Percentiles rank a stretch among this genome's conserved stretches.
Conservation (phyloP, 2,888 invertebrate genomes). For the Eledone cirrhosa region DNA sequence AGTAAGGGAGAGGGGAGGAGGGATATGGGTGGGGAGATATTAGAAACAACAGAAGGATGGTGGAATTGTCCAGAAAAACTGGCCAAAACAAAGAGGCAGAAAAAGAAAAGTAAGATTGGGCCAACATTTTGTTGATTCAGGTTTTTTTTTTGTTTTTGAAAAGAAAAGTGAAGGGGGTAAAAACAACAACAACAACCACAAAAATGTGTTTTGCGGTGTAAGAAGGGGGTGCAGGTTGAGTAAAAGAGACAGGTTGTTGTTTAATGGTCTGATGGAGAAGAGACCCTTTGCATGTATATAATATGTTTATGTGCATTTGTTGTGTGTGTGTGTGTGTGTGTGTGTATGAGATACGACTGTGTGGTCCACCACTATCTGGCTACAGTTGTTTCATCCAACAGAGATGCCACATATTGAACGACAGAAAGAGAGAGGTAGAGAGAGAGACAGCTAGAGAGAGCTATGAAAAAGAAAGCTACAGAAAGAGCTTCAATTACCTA, state of each 20-base stretch:
- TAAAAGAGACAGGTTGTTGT: too few relatives aligned
- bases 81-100: neutral
- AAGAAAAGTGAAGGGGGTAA: neutral
- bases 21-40: neutral
- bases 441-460: too few relatives aligned
- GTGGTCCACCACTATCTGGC: constrained; percentile 24
- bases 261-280: too few relatives aligned
- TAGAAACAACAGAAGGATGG: neutral
- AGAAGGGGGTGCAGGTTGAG: too few relatives aligned
- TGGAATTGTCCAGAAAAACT: neutral
- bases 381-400: neutral
- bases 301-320: too few relatives aligned
- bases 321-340: neutral
- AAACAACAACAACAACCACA: neutral
- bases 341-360: constrained; percentile 17
- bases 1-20: neutral
- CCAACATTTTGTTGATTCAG: neutral
- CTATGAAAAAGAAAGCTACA: too few relatives aligned
- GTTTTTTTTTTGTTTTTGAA: too few relatives aligned
- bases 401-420: too few relatives aligned
- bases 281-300: too few relatives aligned
- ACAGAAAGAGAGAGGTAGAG: too few relatives aligned
- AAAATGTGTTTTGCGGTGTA: too few relatives aligned
- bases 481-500: too few relatives aligned
- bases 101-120: neutral